phyloP scores from a whole-genome alignment of 1,140 invertebrate species.

The Stenopsyche tienmushanensis region DNA sequence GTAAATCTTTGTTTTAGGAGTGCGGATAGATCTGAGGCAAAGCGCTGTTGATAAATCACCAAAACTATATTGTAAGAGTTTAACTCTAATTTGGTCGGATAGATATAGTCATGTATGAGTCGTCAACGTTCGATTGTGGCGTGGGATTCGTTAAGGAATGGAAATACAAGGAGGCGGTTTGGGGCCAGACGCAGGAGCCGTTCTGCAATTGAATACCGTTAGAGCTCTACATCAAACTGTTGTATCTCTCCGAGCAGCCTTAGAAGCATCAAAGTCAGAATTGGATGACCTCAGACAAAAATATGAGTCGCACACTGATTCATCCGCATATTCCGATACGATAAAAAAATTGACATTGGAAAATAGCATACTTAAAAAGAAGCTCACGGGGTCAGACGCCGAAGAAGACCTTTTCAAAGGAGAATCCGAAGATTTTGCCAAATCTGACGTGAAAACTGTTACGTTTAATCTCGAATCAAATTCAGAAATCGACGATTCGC shows the following conservation, averaged over 20 bases:
- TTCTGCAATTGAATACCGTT: slow-evolving; percentile 66
- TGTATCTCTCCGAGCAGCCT: slow-evolving; percentile 67
- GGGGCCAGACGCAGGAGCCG: slow-evolving; percentile 20
- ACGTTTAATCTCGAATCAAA: slow-evolving; percentile 9
- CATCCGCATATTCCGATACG: slow-evolving; percentile 58
- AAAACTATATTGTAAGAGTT: background rate
- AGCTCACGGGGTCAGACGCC: slow-evolving; percentile 49
- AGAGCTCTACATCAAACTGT: slow-evolving; percentile 75
- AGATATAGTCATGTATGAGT: slow-evolving; percentile 13
- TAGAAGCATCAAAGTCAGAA: slow-evolving; percentile 70
- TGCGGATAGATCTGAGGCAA: background rate
- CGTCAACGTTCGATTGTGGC: background rate
- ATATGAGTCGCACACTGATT: slow-evolving; percentile 59
- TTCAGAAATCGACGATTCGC: background rate
- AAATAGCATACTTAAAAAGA: slow-evolving; percentile 68
- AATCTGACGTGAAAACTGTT: slow-evolving; percentile 8
- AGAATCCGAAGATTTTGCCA: slow-evolving; percentile 17
- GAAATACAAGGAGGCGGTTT: slow-evolving; percentile 29
- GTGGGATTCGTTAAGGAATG: slow-evolving; percentile 24
- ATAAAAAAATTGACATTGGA: slow-evolving; percentile 67
- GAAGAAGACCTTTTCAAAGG: too few relatives aligned
- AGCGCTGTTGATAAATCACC: background rate
- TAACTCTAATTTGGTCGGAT: background rate
- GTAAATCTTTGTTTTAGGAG: too few relatives aligned
- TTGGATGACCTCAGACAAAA: slow-evolving; percentile 65